phyloP scores from a whole-genome alignment of 2,888 invertebrate genomes.

The Epinotia demarniana region DNA sequence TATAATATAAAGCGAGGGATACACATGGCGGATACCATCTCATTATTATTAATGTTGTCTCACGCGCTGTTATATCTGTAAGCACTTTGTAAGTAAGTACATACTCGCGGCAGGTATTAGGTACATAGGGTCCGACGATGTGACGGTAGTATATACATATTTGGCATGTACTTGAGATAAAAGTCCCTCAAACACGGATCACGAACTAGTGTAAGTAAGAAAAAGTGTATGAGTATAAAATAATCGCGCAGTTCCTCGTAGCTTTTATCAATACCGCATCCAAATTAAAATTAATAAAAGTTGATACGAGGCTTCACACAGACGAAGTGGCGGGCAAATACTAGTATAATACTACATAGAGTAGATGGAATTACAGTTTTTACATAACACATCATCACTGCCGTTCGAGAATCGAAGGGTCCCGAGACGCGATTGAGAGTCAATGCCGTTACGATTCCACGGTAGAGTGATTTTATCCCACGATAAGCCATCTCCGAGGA shows the following conservation, averaged over 20 bases:
- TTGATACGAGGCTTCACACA: too few species aligned
- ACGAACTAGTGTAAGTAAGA: background rate
- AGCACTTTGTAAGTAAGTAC: conserved; percentile 23
- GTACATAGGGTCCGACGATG: background rate
- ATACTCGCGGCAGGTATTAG: background rate
- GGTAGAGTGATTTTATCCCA: conserved; percentile 69
- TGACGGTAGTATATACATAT: background rate
- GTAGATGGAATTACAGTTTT: conserved; percentile 12
- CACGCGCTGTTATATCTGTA: conserved; percentile 34
- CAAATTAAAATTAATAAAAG: background rate
- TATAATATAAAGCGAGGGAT: too few species aligned
- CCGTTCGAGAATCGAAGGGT: conserved; percentile 58
- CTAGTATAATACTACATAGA: background rate
- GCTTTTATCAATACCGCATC: background rate
- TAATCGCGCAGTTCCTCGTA: too few species aligned
- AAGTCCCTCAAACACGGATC: background rate
- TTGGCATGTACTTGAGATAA: background rate
- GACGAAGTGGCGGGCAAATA: too few species aligned
- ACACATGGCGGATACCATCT: too few species aligned
- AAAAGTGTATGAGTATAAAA: too few species aligned
- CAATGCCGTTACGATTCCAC: conserved; percentile 73
- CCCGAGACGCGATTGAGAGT: conserved; percentile 66
- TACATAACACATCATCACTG: conserved; percentile 49
- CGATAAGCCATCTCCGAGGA: conserved; percentile 64
- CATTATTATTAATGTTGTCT: too few species aligned